Base-by-base conservation (phyloP, 2,113 vertebrate species). In the Nanorana parkeri region DNA sequence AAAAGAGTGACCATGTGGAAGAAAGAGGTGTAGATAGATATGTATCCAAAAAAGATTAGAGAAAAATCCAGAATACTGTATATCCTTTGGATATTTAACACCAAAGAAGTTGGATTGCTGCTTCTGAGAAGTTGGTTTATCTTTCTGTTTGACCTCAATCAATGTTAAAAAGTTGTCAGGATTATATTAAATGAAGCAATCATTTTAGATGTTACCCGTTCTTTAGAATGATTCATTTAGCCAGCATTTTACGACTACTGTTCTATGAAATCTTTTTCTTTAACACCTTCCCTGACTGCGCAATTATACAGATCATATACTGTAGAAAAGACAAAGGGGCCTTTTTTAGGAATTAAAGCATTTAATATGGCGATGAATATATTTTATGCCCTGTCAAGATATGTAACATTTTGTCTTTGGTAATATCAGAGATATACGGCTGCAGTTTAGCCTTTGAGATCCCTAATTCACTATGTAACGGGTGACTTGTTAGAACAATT, bases 311-410 rank as follows among this genome's bases (percentile, higher is more conserved):
- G 71, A 67, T 76, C 80, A 83, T 76, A 68, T 83, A 83, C 71
- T 56, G 28, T 75, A 76, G 63, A 23, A 29, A 23, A 76, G 71
- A 68, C 71, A 76, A 76, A 68, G 72, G 61, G 21, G 47, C 69
- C 15, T 74, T 80, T 71, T 82, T 83, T 76, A 76, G 65, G 21
- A 83, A 76, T 83, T 60, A 83, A 60, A 68, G 63, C 68, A 76
- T 75, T 83, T 76, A 83, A 76, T 74, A 83, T 60, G 32, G 71
- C 24, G 58, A 83, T 83, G 80, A 83, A 83, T 76, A 83, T 83
- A 83, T 83, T 83, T 83, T 83, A 83, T 76, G 80, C 52, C 63
- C 80, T 83, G 80, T 83, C 80, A 83, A 83, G 80, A 76, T 68
- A 68, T 76, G 54, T 76, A 83, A 76, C 68, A 73, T 83, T 82